These are phyloP conservation scores for Criorhina ranunculi DNA, from an alignment of 2,888 invertebrate genomes.

Conservation along the genomic window DNA sequence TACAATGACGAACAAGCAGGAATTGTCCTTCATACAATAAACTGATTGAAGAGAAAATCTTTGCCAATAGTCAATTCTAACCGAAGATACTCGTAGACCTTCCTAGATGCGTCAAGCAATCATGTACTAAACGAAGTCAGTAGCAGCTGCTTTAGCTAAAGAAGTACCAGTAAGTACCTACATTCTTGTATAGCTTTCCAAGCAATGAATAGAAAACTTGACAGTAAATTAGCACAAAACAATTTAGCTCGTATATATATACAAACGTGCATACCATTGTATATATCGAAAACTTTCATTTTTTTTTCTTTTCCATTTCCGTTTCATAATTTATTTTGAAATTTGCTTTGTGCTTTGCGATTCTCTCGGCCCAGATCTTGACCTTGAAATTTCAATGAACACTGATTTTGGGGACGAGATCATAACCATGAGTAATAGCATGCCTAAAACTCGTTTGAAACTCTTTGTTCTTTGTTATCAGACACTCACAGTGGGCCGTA, in stretches of 20 bases:
- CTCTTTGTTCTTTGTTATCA: not conserved
- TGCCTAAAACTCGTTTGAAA: not conserved
- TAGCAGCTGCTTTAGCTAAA: too few relatives aligned
- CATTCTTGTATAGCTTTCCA: too few relatives aligned
- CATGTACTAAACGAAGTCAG: too few relatives aligned
- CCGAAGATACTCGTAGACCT: too few relatives aligned
- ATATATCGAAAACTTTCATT: not conserved
- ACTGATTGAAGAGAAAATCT: too few relatives aligned
- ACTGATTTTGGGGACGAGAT: slow-evolving; percentile 22
- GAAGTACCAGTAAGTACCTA: too few relatives aligned
- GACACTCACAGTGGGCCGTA: not conserved
- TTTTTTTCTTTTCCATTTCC: slow-evolving; percentile 9
- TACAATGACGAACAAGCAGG: too few relatives aligned
- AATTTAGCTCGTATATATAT: not conserved
- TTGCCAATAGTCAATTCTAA: too few relatives aligned
- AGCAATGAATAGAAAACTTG: too few relatives aligned
- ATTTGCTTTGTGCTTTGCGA: slow-evolving; percentile 17
- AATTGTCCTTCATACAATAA: too few relatives aligned
- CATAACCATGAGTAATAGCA: not conserved
- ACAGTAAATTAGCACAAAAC: slow-evolving; percentile 22
- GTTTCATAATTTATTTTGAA: slow-evolving; percentile 13
- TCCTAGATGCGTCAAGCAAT: too few relatives aligned
- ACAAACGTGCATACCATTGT: not conserved
- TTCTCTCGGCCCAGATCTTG: slow-evolving; percentile 30
- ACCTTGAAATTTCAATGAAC: slow-evolving; percentile 41